Evolutionary conservation across 2,797 vertebrate genomes (phyloP).

Genomic region (Furcifer pardalis): DNA sequence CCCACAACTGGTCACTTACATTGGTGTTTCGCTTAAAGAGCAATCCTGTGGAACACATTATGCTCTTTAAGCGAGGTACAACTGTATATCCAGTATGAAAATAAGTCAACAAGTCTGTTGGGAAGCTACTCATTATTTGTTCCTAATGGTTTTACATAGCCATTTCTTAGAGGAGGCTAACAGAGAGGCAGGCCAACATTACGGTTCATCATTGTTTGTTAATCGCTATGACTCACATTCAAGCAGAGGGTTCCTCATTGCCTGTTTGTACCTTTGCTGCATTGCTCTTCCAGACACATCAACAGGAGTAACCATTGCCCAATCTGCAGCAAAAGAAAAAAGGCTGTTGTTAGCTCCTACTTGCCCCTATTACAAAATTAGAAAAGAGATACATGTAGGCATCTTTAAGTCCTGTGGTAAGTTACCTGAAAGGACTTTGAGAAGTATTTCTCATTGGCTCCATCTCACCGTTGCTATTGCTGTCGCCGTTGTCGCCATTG

Average conservation of each 20-base stretch:
- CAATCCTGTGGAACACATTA: too few species aligned
- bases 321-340: not conserved
- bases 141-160: not conserved
- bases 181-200: not conserved
- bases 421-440: not conserved
- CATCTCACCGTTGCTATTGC: too few species aligned
- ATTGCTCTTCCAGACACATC: not conserved
- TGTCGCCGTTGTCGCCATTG: too few species aligned
- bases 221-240: too few species aligned
- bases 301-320: not conserved
- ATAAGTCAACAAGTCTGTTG: not conserved
- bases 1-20: too few species aligned
- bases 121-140: not conserved
- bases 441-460: not conserved
- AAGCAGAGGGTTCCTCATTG: not conserved
- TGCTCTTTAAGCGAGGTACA: too few species aligned
- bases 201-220: not conserved
- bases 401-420: not conserved
- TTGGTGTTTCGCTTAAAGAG: too few species aligned
- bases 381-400: not conserved
- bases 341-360: not conserved
- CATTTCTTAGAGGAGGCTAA: not conserved
- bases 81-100: too few species aligned
- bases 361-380: not conserved
- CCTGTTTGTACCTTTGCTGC: not conserved